phyloP scores from a whole-genome alignment of 2,113 vertebrate genomes.

The Oceanites oceanicus region DNA sequence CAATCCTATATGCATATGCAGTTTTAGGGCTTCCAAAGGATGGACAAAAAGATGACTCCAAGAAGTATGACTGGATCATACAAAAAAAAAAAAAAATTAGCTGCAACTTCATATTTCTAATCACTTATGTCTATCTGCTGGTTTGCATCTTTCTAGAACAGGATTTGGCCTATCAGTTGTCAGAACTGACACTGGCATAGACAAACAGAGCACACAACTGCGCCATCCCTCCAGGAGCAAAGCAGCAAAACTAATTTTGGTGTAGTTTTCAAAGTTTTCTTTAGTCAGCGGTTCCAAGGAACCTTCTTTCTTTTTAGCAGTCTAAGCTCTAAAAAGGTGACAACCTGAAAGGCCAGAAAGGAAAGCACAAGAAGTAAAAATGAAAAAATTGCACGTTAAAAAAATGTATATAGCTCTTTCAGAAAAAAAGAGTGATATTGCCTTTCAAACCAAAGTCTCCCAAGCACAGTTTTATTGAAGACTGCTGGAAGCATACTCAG shows the following conservation, averaged over 20 bases:
- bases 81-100: rapidly evolving
- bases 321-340: background rate
- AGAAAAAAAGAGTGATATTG: background rate
- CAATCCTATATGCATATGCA: too few species aligned
- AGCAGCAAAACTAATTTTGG: background rate
- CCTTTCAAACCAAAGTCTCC: background rate
- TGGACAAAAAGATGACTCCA: background rate
- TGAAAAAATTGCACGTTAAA: background rate
- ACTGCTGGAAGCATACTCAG: background rate
- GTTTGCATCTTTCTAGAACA: background rate
- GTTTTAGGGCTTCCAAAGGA: background rate
- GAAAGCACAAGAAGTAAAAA: background rate
- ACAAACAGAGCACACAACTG: background rate
- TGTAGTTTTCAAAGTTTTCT: background rate
- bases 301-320: background rate
- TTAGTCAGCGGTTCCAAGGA: background rate
- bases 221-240: background rate
- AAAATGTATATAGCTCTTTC: background rate
- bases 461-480: background rate
- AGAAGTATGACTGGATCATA: background rate
- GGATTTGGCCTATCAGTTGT: background rate
- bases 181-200: background rate
- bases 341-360: background rate
- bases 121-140: background rate
- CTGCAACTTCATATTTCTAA: background rate